Evolutionary conservation across 2,888 invertebrate genomes (phyloP).

Genomic region (Lagria hirta): DNA sequence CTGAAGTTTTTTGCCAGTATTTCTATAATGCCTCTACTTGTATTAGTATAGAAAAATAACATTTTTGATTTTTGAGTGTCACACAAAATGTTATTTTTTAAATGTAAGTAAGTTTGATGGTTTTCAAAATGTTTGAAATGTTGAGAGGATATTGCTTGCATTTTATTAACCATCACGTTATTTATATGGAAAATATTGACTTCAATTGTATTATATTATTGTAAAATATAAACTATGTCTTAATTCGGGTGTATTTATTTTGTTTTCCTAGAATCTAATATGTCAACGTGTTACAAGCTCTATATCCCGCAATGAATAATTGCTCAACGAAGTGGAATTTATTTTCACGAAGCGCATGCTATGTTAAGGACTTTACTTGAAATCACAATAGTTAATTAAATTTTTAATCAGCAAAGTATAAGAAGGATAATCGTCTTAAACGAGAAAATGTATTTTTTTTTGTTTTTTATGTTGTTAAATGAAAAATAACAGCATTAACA

Average conservation of each 20-base stretch:
- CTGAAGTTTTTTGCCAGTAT: slow-evolving; percentile 44
- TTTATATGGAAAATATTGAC: slow-evolving; percentile 30
- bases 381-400: too few species aligned
- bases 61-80: slow-evolving; percentile 40
- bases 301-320: slow-evolving; percentile 1
- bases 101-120: slow-evolving; percentile 34
- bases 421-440: too few species aligned
- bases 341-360: too few species aligned
- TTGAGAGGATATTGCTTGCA: slow-evolving; percentile 28
- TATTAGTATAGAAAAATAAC: slow-evolving; percentile 34
- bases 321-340: not conserved
- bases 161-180: slow-evolving; percentile 37
- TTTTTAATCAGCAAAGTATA: too few species aligned
- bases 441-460: too few species aligned
- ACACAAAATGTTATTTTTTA: slow-evolving; percentile 38
- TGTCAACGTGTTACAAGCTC: too few species aligned
- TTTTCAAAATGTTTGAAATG: slow-evolving; percentile 34
- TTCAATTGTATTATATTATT: slow-evolving; percentile 51
- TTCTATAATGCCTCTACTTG: slow-evolving; percentile 41
- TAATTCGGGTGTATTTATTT: not conserved
- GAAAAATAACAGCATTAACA: too few species aligned
- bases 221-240: slow-evolving; percentile 49
- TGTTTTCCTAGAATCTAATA: not conserved
- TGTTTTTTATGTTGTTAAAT: too few species aligned
- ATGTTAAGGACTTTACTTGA: too few species aligned